These are phyloP conservation scores for Halcyon leucocephala DNA, from an alignment of 2,797 vertebrate genomes.

Conservation along the genomic window DNA sequence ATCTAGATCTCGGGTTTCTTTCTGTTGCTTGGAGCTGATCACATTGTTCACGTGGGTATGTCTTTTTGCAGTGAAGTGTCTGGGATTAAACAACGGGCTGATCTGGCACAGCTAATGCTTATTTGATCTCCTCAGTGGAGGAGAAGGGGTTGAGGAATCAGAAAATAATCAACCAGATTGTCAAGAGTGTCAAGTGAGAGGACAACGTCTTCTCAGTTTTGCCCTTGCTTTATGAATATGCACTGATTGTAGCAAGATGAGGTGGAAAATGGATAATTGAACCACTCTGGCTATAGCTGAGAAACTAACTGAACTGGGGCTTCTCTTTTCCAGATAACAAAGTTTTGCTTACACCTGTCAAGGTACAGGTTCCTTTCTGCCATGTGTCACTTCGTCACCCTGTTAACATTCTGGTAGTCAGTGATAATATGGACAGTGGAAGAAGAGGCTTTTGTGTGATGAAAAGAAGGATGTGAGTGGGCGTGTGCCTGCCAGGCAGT, in stretches of 20 bases:
- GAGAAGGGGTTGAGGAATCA: background rate
- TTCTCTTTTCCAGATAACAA: background rate
- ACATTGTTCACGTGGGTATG: accelerated
- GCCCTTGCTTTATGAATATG: background rate
- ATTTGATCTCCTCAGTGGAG: background rate
- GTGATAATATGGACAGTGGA: background rate
- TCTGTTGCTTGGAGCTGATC: background rate
- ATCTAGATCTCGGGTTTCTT: background rate
- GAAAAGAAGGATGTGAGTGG: background rate
- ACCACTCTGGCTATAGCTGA: background rate
- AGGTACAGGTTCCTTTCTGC: background rate
- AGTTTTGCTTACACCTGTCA: background rate
- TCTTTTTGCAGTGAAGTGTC: background rate
- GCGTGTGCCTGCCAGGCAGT: background rate
- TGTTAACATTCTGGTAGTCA: background rate
- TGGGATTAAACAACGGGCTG: background rate
- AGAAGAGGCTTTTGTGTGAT: background rate
- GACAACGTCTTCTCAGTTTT: background rate
- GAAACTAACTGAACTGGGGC: background rate
- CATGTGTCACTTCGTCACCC: background rate
- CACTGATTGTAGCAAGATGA: background rate
- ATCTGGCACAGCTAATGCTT: background rate
- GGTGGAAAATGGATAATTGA: background rate
- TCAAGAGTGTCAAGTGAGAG: background rate
- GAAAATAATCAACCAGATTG: background rate